phyloP scores from a whole-genome alignment of 2,797 vertebrate genomes.

The Pangasius sanitwongsei region DNA sequence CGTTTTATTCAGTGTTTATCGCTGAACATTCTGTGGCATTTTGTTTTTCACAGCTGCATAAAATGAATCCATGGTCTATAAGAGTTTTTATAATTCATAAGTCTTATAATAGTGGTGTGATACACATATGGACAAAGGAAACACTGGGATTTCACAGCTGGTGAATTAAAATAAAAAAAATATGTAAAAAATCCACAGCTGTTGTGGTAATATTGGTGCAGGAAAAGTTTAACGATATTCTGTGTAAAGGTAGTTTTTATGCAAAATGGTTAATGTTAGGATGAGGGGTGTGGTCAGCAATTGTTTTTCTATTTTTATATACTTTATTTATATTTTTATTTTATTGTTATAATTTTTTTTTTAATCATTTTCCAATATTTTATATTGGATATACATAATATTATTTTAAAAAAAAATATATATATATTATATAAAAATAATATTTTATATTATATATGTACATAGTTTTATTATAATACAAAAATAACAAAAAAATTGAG shows the following conservation, averaged over 20 bases:
- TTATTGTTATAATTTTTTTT: too few species aligned
- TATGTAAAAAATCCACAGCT: not conserved
- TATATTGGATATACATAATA: too few species aligned
- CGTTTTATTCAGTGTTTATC: constrained; percentile 43
- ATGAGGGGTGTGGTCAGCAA: not conserved
- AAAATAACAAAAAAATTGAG: too few species aligned
- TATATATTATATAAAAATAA: too few species aligned
- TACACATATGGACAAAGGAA: constrained; percentile 14
- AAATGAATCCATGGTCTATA: constrained; percentile 51
- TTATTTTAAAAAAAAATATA: too few species aligned
- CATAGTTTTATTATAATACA: too few species aligned
- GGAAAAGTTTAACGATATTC: not conserved
- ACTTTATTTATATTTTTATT: not conserved
- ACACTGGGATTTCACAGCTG: constrained; percentile 16
- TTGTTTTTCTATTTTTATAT: not conserved
- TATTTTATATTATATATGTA: too few species aligned
- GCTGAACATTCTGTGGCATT: constrained; percentile 19
- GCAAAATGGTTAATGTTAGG: not conserved
- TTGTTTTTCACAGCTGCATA: constrained; percentile 52
- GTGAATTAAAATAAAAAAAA: constrained; percentile 6
- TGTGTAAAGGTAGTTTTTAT: too few species aligned
- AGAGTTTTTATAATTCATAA: constrained; percentile 12
- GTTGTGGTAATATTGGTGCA: not conserved
- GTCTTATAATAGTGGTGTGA: constrained; percentile 4
- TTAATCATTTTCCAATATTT: too few species aligned